Evolutionary conservation across 2,113 vertebrate genomes (phyloP).

Genomic region (Scatophagus argus): DNA sequence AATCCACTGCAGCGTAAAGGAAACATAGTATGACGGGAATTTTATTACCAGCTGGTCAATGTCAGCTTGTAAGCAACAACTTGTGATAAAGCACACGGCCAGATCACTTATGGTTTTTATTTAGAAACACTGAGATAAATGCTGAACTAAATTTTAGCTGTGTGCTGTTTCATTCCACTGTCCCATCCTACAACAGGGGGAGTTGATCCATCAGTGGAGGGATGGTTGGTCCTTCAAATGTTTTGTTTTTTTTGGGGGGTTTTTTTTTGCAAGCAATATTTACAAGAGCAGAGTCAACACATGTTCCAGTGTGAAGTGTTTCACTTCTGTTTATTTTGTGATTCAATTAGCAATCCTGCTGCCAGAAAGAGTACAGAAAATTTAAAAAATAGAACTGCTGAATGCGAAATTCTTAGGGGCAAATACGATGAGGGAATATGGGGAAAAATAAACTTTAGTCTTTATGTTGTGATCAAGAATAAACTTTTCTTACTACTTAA

Average conservation of each 20-base stretch:
- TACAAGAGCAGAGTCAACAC: constrained; percentile 14
- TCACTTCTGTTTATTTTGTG: not conserved
- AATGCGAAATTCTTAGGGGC: not conserved
- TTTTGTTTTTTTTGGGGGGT: constrained; percentile 1
- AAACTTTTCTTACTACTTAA: not conserved
- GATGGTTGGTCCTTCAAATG: not conserved
- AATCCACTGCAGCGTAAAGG: not conserved
- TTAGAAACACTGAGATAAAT: constrained; percentile 1
- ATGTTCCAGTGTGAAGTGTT: constrained; percentile 1
- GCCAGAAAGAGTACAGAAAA: not conserved
- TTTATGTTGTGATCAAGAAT: not conserved
- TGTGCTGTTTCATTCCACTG: constrained; percentile 19
- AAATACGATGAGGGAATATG: not conserved
- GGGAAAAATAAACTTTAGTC: no score
- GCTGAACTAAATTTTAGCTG: not conserved
- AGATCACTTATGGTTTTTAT: constrained; percentile 5
- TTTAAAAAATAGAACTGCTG: not conserved
- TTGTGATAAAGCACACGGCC: not conserved
- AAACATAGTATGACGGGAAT: not conserved
- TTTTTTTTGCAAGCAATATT: constrained; percentile 6
- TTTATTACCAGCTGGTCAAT: not conserved
- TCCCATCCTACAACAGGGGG: constrained; percentile 4
- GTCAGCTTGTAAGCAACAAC: not conserved
- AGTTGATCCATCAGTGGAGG: not conserved
- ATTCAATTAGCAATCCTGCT: constrained; percentile 2